phyloP scores from a whole-genome alignment of 2,113 vertebrate genomes.

The Phyllostomus discolor region DNA sequence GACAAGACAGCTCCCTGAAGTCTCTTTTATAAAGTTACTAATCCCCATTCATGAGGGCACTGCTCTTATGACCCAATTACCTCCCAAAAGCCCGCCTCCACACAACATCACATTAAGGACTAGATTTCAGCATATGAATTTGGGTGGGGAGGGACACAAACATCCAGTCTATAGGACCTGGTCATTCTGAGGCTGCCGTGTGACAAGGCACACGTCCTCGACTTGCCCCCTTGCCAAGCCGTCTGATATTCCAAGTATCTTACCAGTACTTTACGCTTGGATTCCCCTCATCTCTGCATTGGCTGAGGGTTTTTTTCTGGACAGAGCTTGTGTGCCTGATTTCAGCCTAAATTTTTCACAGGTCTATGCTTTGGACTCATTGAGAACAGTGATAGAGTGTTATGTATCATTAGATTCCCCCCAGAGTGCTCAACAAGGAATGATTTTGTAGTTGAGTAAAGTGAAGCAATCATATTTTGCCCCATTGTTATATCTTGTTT shows the following conservation, averaged over 20 bases:
- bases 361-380: neutral
- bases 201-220: neutral
- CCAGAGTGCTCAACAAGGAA: neutral
- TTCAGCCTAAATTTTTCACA: neutral
- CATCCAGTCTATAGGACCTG: neutral
- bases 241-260: neutral
- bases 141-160: neutral
- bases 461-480: neutral
- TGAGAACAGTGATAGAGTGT: neutral
- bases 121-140: neutral
- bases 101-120: neutral
- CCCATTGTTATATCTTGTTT: neutral
- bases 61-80: neutral
- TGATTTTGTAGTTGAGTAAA: neutral
- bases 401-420: neutral
- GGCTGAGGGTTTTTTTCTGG: neutral
- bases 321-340: neutral
- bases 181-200: neutral
- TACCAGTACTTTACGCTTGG: neutral
- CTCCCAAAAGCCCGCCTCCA: neutral
- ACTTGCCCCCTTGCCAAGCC: neutral
- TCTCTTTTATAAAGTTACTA: neutral
- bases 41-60: neutral
- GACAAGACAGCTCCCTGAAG: neutral
- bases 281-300: neutral